phyloP scores from a whole-genome alignment of 2,797 vertebrate species.

The Sparidentex hasta region DNA sequence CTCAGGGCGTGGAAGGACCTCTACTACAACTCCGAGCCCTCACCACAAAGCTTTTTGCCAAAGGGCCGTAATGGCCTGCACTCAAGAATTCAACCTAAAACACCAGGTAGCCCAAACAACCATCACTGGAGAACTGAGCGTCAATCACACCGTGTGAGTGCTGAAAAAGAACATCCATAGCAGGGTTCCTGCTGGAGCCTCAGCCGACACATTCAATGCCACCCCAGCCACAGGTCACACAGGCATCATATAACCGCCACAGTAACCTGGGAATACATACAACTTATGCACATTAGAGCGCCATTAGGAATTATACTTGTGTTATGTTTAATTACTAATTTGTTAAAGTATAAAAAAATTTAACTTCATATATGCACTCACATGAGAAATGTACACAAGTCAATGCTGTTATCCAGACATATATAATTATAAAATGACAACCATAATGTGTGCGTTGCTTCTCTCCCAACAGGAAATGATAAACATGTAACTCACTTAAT shows the following conservation, averaged over 20 bases:
- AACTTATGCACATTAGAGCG: slow-evolving; percentile 5
- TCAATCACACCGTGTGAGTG: slow-evolving; percentile 31
- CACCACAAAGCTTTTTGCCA: slow-evolving; percentile 63
- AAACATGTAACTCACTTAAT: neutral
- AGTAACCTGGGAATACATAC: neutral
- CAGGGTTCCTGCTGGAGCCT: slow-evolving; percentile 3
- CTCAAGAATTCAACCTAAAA: slow-evolving; percentile 66
- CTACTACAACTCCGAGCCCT: slow-evolving; percentile 64
- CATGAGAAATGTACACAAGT: neutral
- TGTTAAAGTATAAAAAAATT: neutral
- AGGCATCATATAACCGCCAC: neutral
- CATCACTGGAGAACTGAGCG: slow-evolving; percentile 37
- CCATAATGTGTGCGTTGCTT: neutral
- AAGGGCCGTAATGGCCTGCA: slow-evolving; percentile 50
- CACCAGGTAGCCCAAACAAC: slow-evolving; percentile 50
- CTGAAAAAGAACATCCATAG: slow-evolving; percentile 38
- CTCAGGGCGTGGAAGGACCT: slow-evolving; percentile 79
- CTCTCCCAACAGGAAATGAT: neutral
- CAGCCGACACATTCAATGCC: neutral
- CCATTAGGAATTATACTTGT: neutral
- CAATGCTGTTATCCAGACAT: neutral
- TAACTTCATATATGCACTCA: neutral
- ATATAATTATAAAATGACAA: neutral
- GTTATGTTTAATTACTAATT: neutral
- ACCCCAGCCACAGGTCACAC: slow-evolving; percentile 35